Conservation (phyloP, 2,888 invertebrate species). For the Andrena fulva region DNA sequence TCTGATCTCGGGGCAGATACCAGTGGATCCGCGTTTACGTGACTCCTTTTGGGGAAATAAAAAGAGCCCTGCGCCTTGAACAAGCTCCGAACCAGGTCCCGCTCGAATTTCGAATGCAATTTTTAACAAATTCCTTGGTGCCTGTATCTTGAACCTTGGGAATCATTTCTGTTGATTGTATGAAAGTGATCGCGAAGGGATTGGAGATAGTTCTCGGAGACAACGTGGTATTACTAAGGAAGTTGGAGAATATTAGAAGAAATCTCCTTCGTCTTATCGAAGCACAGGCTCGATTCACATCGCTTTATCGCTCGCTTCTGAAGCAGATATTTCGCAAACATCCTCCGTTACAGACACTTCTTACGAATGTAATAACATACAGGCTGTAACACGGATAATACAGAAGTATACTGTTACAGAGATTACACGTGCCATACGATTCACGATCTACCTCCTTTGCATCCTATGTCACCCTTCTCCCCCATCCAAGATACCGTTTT, state of each 20-base stretch:
- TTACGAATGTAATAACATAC: constrained; percentile 51
- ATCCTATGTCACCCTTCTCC: constrained; percentile 15
- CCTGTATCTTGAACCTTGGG: too few relatives aligned
- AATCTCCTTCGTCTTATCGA: background rate
- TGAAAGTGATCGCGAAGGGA: too few relatives aligned
- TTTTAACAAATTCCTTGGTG: too few relatives aligned
- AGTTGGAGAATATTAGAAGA: background rate
- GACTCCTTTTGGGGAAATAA: constrained; percentile 23
- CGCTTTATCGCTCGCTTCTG: background rate
- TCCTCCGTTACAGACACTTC: constrained; percentile 30
- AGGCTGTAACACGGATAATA: constrained; percentile 52
- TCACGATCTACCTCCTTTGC: constrained; percentile 15
- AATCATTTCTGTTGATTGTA: too few relatives aligned
- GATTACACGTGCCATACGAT: constrained; percentile 52
- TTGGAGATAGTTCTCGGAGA: too few relatives aligned
- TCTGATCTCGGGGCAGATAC: constrained; percentile 45
- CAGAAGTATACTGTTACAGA: constrained; percentile 43
- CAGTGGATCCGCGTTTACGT: constrained; percentile 55
- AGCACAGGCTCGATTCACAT: constrained; percentile 1
- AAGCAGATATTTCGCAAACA: constrained; percentile 30
- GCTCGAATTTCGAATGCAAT: background rate
- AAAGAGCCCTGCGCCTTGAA: constrained; percentile 5
- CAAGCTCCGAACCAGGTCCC: background rate
- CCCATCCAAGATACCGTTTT: constrained; percentile 9
- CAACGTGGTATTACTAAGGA: background rate